phyloP scores from a whole-genome alignment of 2,113 vertebrate species.

The Pomatorhinus ruficollis region DNA sequence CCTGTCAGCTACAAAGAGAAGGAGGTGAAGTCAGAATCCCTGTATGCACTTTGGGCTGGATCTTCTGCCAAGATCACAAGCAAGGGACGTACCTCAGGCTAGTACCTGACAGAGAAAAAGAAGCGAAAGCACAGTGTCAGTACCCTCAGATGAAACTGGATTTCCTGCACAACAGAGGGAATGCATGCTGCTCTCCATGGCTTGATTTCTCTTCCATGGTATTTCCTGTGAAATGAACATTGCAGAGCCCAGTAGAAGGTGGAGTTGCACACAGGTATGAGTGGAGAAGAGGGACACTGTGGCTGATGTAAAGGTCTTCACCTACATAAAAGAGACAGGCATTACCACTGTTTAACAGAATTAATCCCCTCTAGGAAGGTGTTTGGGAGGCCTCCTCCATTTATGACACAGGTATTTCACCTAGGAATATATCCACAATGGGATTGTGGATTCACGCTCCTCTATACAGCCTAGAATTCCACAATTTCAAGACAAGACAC shows the following conservation, averaged over 20 bases:
- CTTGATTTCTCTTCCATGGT: neutral
- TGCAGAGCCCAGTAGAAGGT: neutral
- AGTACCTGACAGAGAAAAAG: neutral
- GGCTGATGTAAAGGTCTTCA: neutral
- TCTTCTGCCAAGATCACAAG: neutral
- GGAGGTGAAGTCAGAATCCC: neutral
- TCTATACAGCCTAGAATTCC: neutral
- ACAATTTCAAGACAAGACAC: neutral
- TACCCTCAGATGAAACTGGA: neutral
- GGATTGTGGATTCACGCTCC: neutral
- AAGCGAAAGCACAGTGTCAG: neutral
- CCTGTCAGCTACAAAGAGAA: neutral
- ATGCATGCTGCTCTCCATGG: neutral
- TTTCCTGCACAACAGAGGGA: neutral
- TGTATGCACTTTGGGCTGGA: rapidly evolving
- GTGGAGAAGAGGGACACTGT: neutral
- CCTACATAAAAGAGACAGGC: neutral
- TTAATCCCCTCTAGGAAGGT: neutral
- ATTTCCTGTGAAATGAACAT: neutral
- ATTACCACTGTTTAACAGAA: neutral
- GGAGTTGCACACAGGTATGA: neutral
- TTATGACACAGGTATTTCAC: neutral
- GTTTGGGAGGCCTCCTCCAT: neutral
- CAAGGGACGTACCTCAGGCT: neutral
- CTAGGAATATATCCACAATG: rapidly evolving